Evolutionary conservation across 1,140 invertebrate genomes (phyloP).

Genomic region (Meteorus sp.): DNA sequence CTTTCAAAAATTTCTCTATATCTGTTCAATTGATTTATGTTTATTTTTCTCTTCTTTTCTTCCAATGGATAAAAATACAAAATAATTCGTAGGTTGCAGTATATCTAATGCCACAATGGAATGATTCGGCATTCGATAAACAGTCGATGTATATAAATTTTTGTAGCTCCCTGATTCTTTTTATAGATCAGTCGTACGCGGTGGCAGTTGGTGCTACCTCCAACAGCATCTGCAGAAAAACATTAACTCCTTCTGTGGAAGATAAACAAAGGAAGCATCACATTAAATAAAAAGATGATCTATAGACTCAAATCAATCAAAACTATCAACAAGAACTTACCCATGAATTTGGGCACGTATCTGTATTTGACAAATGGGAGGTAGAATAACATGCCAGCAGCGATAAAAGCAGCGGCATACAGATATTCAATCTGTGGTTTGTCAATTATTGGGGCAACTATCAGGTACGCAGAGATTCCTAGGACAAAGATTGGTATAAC

Average conservation of each 20-base stretch:
- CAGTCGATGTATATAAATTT: constrained; percentile 15
- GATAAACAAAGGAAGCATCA: constrained; percentile 37
- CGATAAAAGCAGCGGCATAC: constrained; percentile 86
- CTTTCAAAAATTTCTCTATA: constrained; percentile 36
- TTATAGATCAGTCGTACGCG: constrained; percentile 65
- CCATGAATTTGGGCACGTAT: constrained; percentile 79
- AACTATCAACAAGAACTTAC: constrained; percentile 60
- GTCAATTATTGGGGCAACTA: constrained; percentile 90
- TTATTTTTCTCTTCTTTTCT: constrained; percentile 22
- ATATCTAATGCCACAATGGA: constrained; percentile 40
- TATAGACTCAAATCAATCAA: constrained; percentile 7
- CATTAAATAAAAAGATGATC: background rate
- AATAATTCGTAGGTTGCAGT: constrained; percentile 37
- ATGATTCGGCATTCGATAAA: constrained; percentile 45
- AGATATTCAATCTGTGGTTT: constrained; percentile 89
- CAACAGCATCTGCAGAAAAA: constrained; percentile 86
- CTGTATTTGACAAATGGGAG: constrained; percentile 90
- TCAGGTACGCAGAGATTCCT: constrained; percentile 86
- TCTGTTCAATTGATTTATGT: too few species aligned
- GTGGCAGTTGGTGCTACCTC: constrained; percentile 88
- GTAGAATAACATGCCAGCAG: constrained; percentile 87
- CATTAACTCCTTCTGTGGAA: constrained; percentile 84
- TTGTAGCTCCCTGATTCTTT: constrained; percentile 28
- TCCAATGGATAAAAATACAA: constrained; percentile 32
- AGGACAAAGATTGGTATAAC: constrained; percentile 87